Evolutionary conservation across 2,113 vertebrate genomes (phyloP).

Genomic region (Bungarus multicinctus): DNA sequence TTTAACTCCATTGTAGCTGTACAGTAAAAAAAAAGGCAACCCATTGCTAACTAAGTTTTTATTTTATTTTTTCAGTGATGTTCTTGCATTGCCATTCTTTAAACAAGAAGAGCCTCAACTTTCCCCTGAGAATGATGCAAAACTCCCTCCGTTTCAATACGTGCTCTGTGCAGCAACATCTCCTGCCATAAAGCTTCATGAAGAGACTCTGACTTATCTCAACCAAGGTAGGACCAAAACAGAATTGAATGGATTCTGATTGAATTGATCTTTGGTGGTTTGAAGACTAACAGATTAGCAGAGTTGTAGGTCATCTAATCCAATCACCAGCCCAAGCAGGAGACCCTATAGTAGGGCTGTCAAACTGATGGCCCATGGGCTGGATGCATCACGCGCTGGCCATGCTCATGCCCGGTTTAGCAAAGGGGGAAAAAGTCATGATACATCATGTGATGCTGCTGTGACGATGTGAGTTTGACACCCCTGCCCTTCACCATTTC

Average conservation of each 20-base stretch:
- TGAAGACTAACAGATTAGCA: not conserved
- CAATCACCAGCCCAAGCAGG: too few relatives aligned
- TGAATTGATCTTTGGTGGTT: not conserved
- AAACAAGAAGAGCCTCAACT: constrained; percentile 83
- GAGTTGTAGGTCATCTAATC: too few relatives aligned
- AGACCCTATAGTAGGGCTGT: too few relatives aligned
- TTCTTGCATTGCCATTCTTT: constrained; percentile 85
- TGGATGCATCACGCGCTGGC: too few relatives aligned
- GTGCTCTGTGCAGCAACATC: constrained; percentile 89
- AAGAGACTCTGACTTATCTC: constrained; percentile 92
- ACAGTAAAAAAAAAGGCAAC: not conserved
- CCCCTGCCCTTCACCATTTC: too few relatives aligned
- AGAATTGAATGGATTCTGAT: constrained; percentile 2
- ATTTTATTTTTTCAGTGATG: constrained; percentile 78
- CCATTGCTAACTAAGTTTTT: not conserved
- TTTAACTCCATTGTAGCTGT: not conserved
- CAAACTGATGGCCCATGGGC: too few relatives aligned
- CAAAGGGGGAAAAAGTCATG: too few relatives aligned
- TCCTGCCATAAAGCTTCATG: constrained; percentile 87
- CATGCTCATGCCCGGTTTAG: too few relatives aligned
- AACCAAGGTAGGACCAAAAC: constrained; percentile 84
- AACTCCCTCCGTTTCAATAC: constrained; percentile 81
- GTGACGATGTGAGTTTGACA: too few relatives aligned
- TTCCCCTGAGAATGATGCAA: constrained; percentile 73
- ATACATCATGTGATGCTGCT: too few relatives aligned